Evolutionary conservation across 1,140 invertebrate species (phyloP).

Genomic region (Ctenoplectra terminalis): DNA sequence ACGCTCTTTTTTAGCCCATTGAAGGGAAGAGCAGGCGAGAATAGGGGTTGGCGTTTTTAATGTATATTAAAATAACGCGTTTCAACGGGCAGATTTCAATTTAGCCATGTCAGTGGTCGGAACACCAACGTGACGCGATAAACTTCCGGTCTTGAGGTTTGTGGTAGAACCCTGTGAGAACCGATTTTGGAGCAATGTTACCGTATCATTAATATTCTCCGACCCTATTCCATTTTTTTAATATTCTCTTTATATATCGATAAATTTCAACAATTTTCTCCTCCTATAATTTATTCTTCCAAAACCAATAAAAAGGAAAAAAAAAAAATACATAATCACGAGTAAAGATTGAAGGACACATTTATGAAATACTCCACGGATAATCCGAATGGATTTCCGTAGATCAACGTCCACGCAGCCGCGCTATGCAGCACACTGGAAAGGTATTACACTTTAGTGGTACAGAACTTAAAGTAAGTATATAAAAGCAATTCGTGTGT

Average conservation of each 20-base stretch:
- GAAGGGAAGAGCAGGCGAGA: too few relatives aligned
- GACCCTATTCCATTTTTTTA: too few relatives aligned
- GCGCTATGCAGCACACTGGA: constrained; percentile 28
- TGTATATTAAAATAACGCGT: constrained; percentile 23
- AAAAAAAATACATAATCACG: not conserved
- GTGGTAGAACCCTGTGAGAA: not conserved
- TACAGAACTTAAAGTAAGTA: constrained; percentile 76
- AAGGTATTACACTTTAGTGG: constrained; percentile 72
- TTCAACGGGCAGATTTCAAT: constrained; percentile 28
- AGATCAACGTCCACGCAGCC: constrained; percentile 2
- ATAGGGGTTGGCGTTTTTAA: constrained; percentile 5
- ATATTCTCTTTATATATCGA: accelerated
- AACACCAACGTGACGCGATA: not conserved
- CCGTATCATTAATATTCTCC: not conserved
- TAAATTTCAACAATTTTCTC: not conserved
- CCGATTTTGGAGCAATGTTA: not conserved
- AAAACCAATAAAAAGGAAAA: too few relatives aligned
- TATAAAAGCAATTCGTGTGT: constrained; percentile 83
- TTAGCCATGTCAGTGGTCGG: constrained; percentile 20
- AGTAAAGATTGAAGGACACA: not conserved
- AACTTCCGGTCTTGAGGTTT: not conserved
- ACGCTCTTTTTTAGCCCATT: not conserved
- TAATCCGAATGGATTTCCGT: constrained; percentile 5
- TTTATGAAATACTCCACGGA: not conserved
- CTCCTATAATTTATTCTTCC: not conserved